These are phyloP conservation scores for Andrena bicolor DNA, from an alignment of 2,888 invertebrate species.

Conservation along the genomic window DNA sequence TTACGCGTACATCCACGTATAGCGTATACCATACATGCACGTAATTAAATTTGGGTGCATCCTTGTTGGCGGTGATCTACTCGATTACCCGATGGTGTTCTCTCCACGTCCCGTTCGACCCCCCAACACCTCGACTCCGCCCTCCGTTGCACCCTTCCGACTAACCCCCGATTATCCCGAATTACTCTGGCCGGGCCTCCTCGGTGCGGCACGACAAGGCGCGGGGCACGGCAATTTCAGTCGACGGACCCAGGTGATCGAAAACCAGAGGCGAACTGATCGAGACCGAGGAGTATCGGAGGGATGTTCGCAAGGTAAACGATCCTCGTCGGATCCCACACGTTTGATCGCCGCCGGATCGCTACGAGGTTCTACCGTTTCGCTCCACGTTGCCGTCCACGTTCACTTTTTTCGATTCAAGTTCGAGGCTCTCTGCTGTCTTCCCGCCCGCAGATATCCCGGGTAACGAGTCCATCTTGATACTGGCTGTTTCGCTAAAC, in stretches of 20 bases:
- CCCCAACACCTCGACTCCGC: not conserved
- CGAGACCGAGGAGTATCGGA: slow-evolving; percentile 93
- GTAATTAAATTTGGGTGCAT: slow-evolving; percentile 45
- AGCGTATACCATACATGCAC: not conserved
- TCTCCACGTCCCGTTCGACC: not conserved
- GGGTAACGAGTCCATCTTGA: no score
- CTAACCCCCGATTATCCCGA: no score
- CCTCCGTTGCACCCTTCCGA: not conserved
- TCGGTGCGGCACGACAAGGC: slow-evolving; percentile 16
- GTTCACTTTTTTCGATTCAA: not conserved
- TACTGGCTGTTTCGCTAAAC: no score
- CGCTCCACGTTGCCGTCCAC: not conserved
- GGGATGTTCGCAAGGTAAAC: slow-evolving; percentile 95
- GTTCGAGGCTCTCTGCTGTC: not conserved
- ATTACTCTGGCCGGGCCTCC: no score
- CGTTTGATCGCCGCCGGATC: slow-evolving; percentile 28
- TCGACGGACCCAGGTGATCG: slow-evolving; percentile 93
- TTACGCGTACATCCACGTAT: slow-evolving; percentile 3
- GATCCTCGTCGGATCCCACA: slow-evolving; percentile 19
- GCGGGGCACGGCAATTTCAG: slow-evolving; percentile 94
- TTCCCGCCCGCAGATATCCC: no score
- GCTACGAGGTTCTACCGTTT: not conserved
- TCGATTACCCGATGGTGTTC: not conserved
- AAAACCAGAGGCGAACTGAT: slow-evolving; percentile 92
- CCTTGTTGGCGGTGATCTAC: slow-evolving; percentile 34